Conservation (phyloP, 2,888 invertebrate species). For the Gandaritis pyraliata region DNA sequence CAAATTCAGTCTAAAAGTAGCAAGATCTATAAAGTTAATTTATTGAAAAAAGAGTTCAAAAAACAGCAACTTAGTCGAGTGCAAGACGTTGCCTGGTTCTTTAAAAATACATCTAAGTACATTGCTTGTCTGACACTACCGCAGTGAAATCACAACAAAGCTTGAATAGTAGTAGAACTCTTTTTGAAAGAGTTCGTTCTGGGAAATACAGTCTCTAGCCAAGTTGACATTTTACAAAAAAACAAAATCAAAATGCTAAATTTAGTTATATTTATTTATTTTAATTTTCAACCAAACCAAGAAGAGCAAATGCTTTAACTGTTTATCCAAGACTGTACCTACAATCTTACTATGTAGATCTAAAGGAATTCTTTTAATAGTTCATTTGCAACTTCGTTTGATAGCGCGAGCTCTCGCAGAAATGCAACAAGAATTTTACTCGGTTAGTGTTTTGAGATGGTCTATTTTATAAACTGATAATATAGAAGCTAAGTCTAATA, state of each 20-base stretch:
- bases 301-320: conserved; percentile 11
- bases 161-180: no score
- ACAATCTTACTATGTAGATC: conserved; percentile 26
- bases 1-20: no score
- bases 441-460: conserved; percentile 4
- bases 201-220: background rate
- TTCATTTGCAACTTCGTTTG: conserved; percentile 36
- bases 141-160: conserved; percentile 6
- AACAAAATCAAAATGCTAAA: no score
- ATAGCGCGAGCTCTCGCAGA: conserved; percentile 26
- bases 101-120: conserved; percentile 26
- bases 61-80: conserved; percentile 16
- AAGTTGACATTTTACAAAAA: no score
- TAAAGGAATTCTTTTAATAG: conserved; percentile 39
- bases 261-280: no score
- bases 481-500: no score
- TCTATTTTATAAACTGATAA: no score
- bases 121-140: conserved; percentile 11
- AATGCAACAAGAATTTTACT: conserved; percentile 37
- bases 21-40: no score
- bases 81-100: conserved; percentile 28
- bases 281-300: background rate
- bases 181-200: background rate
- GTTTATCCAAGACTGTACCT: conserved; percentile 4
- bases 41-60: background rate